Base-by-base conservation (phyloP, 1,140 invertebrate genomes). In the Andrena cerasifolii region DNA sequence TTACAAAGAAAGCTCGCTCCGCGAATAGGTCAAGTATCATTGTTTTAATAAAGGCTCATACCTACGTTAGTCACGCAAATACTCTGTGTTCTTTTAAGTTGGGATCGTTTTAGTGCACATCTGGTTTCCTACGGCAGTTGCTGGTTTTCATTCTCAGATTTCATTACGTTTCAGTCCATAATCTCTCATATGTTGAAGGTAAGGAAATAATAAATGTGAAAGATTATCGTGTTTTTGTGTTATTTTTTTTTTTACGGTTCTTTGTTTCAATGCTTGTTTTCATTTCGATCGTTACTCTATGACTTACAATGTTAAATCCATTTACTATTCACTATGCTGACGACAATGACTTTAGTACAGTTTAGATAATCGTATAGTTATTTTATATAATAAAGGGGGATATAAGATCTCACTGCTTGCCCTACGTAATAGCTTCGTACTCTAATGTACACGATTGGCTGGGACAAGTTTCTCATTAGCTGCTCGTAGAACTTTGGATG, bases 111-210 rank as follows among this genome's bases (percentile, higher is more conserved):
- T 62, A 71, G 36, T 33, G 21, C 45, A 36, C 36, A 81, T 43
- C 47, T 85, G 79, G 67, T 83, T 86, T 87, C 86, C 79, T 89
- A 89, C 61, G 87, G 88, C 85, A 89, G 89, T 88, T 85, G 88
- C 87, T 90, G 87, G 84, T 89, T 89, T 85, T 74, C 53, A 70
- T 67, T 77, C 71, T 76, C 59, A 76, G 24, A 62, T 76, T 78
- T 78, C 36, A 54, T 73, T 82, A 40, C 24, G 31, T 45, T 62
- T 63, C 53, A 59, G 24, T 61, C 58, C 47, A 47, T 72, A 54
- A 49, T 43, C 31, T 71, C 66, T 81, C 72, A 80, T 74, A 56
- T 78, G 74, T 68, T 76, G 68, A 76, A 88, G 85, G 85, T 88
- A 33, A 88, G 86, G 86, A 80, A 79, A 53, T 83, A 86, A 88